phyloP scores from a whole-genome alignment of 2,888 invertebrate genomes.

The Perizoma flavofasciatum region DNA sequence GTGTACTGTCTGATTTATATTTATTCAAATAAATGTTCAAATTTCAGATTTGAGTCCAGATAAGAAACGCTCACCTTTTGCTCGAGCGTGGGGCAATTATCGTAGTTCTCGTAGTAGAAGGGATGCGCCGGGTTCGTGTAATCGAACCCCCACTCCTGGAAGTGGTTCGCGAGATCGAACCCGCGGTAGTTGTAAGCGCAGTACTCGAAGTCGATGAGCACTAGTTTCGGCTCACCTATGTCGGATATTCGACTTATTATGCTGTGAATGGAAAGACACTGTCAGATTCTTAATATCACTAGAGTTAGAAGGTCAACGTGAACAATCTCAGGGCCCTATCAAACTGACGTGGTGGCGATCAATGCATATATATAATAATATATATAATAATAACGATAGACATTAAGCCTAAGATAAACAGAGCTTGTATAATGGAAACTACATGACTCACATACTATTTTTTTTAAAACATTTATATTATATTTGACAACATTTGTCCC shows the following conservation, averaged over 20 bases:
- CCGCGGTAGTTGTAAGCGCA: conserved; percentile 96
- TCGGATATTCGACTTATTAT: conserved; percentile 63
- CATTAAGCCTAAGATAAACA: no score
- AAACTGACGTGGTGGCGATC: no score
- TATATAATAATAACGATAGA: no score
- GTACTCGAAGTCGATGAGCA: conserved; percentile 96
- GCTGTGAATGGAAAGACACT: conserved; percentile 13
- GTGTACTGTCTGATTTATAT: no score
- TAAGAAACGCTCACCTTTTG: conserved; percentile 87
- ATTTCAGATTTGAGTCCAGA: background rate
- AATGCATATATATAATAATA: no score
- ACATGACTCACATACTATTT: no score
- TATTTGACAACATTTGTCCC: no score
- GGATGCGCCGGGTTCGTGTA: conserved; percentile 92
- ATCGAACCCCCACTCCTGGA: conserved; percentile 96
- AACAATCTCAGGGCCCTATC: no score
- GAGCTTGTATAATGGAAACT: no score
- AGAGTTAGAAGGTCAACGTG: no score
- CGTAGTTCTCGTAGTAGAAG: conserved; percentile 87
- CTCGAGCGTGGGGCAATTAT: conserved; percentile 89
- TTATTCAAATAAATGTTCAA: no score
- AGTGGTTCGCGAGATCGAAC: conserved; percentile 97
- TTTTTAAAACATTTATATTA: no score
- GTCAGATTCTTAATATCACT: background rate
- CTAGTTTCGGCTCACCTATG: conserved; percentile 85